phyloP scores from a whole-genome alignment of 2,113 vertebrate species.

The Saccopteryx bilineata region DNA sequence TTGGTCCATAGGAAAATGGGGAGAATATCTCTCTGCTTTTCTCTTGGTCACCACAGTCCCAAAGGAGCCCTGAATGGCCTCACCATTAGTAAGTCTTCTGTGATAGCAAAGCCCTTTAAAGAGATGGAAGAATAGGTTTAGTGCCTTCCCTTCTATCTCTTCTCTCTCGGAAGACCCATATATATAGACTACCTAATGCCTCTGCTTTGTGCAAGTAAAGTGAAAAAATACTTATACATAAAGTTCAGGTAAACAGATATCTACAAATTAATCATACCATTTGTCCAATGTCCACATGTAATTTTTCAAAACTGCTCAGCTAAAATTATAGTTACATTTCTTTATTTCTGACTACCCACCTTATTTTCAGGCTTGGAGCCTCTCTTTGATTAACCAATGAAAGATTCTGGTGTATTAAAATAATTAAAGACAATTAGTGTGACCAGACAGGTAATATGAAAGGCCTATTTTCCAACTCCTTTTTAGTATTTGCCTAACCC shows the following conservation, averaged over 20 bases:
- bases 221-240: background rate
- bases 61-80: rapidly evolving
- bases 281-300: background rate
- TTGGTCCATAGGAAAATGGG: background rate
- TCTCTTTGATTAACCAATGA: background rate
- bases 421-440: background rate
- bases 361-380: background rate
- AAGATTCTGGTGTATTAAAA: background rate
- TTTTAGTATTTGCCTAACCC: background rate
- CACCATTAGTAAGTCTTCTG: background rate
- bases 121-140: background rate
- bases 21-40: background rate
- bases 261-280: background rate
- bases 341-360: background rate
- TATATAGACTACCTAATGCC: background rate
- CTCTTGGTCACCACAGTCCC: background rate
- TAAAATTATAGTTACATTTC: background rate
- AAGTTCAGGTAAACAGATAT: background rate
- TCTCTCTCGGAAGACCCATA: background rate
- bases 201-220: background rate
- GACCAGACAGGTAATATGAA: background rate
- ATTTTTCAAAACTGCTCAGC: background rate
- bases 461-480: background rate
- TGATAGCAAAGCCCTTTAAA: background rate
- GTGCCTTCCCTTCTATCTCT: background rate